Conservation (phyloP, 2,797 vertebrate genomes). For the Chaetodon trifasciatus region DNA sequence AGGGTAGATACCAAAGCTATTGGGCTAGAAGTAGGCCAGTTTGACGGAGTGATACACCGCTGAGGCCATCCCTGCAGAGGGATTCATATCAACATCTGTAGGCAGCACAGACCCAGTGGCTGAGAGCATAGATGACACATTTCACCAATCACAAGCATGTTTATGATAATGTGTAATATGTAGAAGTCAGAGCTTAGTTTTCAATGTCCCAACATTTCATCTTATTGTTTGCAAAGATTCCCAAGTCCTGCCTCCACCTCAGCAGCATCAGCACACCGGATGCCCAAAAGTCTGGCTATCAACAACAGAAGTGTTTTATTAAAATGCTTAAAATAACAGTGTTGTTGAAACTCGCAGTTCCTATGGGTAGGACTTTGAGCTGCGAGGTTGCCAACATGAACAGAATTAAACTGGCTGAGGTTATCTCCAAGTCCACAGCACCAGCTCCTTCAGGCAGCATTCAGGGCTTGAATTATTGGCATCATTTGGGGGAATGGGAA, state of each 20-base stretch:
- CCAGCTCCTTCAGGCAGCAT: slow-evolving; percentile 1
- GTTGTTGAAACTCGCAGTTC: slow-evolving; percentile 16
- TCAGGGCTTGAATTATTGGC: slow-evolving; percentile 20
- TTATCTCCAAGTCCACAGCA: slow-evolving; percentile 38
- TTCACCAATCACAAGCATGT: slow-evolving; percentile 5
- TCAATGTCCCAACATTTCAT: neutral
- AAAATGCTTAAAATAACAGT: slow-evolving; percentile 43
- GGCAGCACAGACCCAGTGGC: slow-evolving; percentile 26
- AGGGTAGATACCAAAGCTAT: slow-evolving; percentile 53
- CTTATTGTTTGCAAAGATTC: slow-evolving; percentile 35
- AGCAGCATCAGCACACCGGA: slow-evolving; percentile 9
- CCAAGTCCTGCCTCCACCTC: slow-evolving; percentile 5
- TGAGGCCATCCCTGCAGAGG: slow-evolving; percentile 60
- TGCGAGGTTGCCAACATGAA: slow-evolving; percentile 52
- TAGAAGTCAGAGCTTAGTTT: neutral
- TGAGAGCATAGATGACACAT: slow-evolving; percentile 20
- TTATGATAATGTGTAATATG: neutral
- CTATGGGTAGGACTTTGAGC: slow-evolving; percentile 17
- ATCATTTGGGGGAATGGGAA: slow-evolving; percentile 6
- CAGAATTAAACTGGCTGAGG: slow-evolving; percentile 23
- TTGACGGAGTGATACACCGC: slow-evolving; percentile 64
- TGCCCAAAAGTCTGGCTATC: slow-evolving; percentile 13
- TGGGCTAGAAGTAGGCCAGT: slow-evolving; percentile 72
- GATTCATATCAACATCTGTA: slow-evolving; percentile 61
- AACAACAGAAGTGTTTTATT: slow-evolving; percentile 22